These are phyloP conservation scores for Pissodes strobi DNA, from an alignment of 1,140 invertebrate species.

Conservation along the genomic window DNA sequence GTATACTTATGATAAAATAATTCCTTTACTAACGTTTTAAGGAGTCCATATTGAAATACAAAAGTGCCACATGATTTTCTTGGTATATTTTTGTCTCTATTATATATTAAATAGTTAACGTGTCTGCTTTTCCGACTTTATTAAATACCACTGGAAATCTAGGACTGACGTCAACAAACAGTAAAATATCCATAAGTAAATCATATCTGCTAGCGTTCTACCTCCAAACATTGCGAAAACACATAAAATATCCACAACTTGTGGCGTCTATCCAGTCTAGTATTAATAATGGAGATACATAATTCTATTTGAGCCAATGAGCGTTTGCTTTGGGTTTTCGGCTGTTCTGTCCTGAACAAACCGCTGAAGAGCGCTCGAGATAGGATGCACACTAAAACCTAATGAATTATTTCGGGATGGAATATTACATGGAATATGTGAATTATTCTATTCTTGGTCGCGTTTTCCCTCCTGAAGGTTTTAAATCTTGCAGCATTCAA, in stretches of 20 bases:
- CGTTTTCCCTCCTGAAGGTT: not conserved
- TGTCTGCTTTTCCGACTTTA: too few relatives aligned
- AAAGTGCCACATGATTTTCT: too few relatives aligned
- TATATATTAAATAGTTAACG: too few relatives aligned
- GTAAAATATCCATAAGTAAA: too few relatives aligned
- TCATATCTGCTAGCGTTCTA: too few relatives aligned
- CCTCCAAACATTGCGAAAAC: too few relatives aligned
- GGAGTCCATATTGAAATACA: too few relatives aligned
- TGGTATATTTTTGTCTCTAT: too few relatives aligned
- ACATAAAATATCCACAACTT: constrained; percentile 11
- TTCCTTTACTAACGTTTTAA: too few relatives aligned
- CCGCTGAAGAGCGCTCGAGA: not conserved
- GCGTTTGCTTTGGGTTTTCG: constrained; percentile 1
- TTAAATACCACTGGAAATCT: too few relatives aligned
- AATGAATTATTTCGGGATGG: constrained; percentile 13
- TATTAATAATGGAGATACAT: constrained; percentile 7
- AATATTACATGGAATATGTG: constrained; percentile 7
- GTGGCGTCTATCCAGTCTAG: not conserved
- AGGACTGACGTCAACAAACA: too few relatives aligned
- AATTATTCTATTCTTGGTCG: constrained; percentile 1
- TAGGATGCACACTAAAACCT: not conserved
- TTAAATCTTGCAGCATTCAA: not conserved
- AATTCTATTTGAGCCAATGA: constrained; percentile 12
- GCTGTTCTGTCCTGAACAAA: constrained; percentile 5
- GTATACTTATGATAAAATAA: too few relatives aligned